Conservation (phyloP, 2,888 invertebrate genomes). For the Cotesia congregata region DNA sequence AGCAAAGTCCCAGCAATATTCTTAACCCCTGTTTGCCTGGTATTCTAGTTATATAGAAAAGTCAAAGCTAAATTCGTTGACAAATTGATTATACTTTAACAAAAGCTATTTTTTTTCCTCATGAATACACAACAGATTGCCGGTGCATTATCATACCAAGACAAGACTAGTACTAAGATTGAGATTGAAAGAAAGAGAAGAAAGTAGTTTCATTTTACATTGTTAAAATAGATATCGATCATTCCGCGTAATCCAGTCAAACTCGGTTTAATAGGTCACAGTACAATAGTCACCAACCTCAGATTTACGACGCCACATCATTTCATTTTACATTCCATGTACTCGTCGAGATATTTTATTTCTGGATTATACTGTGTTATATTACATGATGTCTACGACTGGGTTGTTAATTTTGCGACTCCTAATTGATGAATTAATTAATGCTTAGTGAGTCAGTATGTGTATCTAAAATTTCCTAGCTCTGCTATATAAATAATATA, state of each 20-base stretch:
- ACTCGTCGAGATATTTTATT: not conserved
- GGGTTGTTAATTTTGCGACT: not conserved
- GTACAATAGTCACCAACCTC: not conserved
- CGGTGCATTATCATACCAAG: not conserved
- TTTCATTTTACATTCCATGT: not conserved
- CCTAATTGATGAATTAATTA: not conserved
- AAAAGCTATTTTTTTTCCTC: constrained; percentile 7
- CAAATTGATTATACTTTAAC: constrained; percentile 9
- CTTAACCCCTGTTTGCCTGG: not conserved
- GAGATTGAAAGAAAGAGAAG: not conserved
- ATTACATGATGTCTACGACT: not conserved
- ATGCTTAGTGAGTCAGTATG: not conserved
- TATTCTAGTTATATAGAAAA: not conserved
- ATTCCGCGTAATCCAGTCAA: constrained; percentile 17
- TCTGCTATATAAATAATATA: not conserved
- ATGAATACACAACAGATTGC: constrained; percentile 7
- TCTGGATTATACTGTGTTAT: too few relatives aligned
- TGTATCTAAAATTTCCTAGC: not conserved
- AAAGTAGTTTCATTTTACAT: not conserved
- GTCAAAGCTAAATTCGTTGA: not conserved
- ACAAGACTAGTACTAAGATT: not conserved
- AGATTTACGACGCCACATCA: not conserved
- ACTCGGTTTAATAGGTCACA: constrained; percentile 22
- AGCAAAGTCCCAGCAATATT: not conserved
- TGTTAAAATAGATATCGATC: constrained; percentile 25